These are phyloP conservation scores for Aurelia coerulea DNA, from an alignment of 30 jellyfish, hydroid and myxozoan genomes.

Conservation along the genomic window DNA sequence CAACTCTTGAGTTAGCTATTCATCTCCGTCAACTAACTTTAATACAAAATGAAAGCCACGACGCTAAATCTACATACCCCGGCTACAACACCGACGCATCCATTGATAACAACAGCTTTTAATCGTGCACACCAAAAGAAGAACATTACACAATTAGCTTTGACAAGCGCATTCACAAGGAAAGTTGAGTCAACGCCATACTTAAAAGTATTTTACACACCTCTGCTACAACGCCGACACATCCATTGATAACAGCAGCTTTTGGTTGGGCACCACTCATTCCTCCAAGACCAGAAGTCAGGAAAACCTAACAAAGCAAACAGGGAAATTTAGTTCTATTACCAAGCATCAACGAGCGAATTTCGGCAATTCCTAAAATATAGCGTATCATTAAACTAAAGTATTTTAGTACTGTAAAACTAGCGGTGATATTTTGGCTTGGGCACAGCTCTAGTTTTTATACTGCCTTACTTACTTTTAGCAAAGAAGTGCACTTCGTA, in stretches of 20 bases:
- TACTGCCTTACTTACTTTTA: no score
- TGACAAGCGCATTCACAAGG: background rate
- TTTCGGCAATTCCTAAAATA: no score
- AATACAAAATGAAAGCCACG: no score
- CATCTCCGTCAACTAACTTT: no score
- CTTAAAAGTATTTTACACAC: background rate
- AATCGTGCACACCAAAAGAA: slow-evolving; percentile 76
- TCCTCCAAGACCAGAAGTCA: slow-evolving; percentile 97
- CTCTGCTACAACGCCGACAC: slow-evolving; percentile 96
- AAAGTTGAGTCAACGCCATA: background rate
- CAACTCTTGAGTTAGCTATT: no score
- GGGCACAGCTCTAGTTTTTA: no score
- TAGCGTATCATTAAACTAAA: no score
- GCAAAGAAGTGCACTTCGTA: no score
- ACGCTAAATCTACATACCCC: slow-evolving; percentile 20
- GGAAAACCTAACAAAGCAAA: slow-evolving; percentile 70
- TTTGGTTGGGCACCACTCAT: slow-evolving; percentile 99
- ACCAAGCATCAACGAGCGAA: no score
- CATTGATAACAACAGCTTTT: slow-evolving; percentile 91
- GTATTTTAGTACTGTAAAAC: no score
- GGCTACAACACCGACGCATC: slow-evolving; percentile 92
- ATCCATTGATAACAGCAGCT: slow-evolving; percentile 91
- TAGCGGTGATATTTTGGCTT: no score
- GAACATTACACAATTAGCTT: no score
- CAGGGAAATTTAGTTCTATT: background rate